phyloP scores from a whole-genome alignment of 2,797 vertebrate genomes.

The Sebastes matsubarae region DNA sequence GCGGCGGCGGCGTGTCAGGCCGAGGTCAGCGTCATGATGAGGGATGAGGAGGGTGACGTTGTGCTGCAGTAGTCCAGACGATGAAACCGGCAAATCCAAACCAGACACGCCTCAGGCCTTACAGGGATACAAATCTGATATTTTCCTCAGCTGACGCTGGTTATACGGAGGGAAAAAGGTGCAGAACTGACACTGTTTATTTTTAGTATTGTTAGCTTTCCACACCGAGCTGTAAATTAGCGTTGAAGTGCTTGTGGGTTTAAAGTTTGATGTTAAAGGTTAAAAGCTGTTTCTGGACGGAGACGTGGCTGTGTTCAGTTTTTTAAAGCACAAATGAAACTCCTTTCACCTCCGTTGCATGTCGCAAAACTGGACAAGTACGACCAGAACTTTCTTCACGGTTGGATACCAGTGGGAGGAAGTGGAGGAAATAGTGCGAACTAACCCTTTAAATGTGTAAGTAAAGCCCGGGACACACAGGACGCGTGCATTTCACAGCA shows the following conservation, averaged over 20 bases:
- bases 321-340: no score
- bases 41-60: slow-evolving; percentile 24
- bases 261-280: no score
- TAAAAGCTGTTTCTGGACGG: no score
- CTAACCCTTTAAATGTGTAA: no score
- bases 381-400: no score
- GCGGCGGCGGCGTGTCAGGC: not conserved
- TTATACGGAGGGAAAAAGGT: not conserved
- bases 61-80: not conserved
- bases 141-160: not conserved
- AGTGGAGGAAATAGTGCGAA: no score
- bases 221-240: not conserved
- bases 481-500: no score
- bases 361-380: no score
- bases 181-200: not conserved
- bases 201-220: not conserved
- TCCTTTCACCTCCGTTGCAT: no score
- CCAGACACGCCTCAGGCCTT: not conserved
- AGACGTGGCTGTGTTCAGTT: no score
- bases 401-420: no score
- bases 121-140: not conserved
- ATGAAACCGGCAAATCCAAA: slow-evolving; percentile 20
- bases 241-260: not conserved
- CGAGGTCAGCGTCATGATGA: slow-evolving; percentile 23
- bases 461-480: no score